These are phyloP conservation scores for Cheilosia vulpina DNA, from an alignment of 2,888 invertebrate species.

Conservation along the genomic window DNA sequence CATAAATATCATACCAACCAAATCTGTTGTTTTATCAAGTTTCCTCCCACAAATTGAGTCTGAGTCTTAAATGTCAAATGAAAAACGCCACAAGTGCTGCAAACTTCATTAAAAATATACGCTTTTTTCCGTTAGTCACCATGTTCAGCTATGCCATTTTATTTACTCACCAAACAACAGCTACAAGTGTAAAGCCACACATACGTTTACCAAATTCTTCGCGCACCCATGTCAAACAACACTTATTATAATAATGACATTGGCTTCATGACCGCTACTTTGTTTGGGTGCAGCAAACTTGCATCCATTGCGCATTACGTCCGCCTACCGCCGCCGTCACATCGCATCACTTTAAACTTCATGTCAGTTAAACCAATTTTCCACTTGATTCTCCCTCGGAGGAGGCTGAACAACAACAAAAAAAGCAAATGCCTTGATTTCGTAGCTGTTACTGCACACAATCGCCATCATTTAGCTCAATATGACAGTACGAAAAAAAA, in stretches of 20 bases:
- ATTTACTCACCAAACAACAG: constrained; percentile 20
- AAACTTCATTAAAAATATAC: too few relatives aligned
- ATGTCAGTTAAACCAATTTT: constrained; percentile 72
- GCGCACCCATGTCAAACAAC: constrained; percentile 48
- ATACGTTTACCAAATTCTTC: constrained; percentile 49
- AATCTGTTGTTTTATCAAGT: too few relatives aligned
- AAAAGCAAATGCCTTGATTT: constrained; percentile 49
- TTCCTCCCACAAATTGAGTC: too few relatives aligned
- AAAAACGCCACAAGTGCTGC: too few relatives aligned
- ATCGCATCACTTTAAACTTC: constrained; percentile 50
- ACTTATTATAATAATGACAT: constrained; percentile 57
- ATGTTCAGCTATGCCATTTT: constrained; percentile 46
- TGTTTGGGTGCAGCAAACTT: constrained; percentile 71
- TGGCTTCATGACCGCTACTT: constrained; percentile 41
- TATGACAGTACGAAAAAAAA: constrained; percentile 51
- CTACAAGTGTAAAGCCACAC: constrained; percentile 28
- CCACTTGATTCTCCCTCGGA: constrained; percentile 67
- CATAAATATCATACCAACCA: too few relatives aligned
- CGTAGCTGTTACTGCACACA: constrained; percentile 42
- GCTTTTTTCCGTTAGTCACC: constrained; percentile 12
- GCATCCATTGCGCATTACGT: constrained; percentile 12
- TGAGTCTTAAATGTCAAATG: too few relatives aligned
- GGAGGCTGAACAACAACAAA: constrained; percentile 23
- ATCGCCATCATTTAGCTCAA: constrained; percentile 68
- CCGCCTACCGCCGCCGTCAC: neutral